Conservation (phyloP, 2,888 invertebrate species). For the Pomacea canaliculata region DNA sequence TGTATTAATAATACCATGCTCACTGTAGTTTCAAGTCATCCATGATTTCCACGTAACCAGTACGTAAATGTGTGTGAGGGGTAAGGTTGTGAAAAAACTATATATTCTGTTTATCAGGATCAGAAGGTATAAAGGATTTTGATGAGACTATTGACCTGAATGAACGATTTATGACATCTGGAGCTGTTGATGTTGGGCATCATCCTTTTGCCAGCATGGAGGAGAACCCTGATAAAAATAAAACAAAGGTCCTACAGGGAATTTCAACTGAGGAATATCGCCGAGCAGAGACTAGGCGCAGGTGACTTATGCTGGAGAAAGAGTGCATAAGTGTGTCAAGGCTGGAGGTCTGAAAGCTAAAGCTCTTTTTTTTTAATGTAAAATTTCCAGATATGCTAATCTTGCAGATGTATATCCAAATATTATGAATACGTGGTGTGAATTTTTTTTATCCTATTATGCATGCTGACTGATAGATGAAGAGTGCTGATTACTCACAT, state of each 20-base stretch:
- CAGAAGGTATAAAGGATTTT: slow-evolving; percentile 42
- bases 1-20: no score
- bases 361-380: background rate
- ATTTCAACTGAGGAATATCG: slow-evolving; percentile 15
- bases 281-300: slow-evolving; percentile 23
- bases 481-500: no score
- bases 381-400: no score
- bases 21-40: no score
- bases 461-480: no score
- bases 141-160: slow-evolving; percentile 74
- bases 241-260: slow-evolving; percentile 22
- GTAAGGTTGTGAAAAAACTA: no score
- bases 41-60: no score
- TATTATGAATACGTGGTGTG: no score
- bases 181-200: slow-evolving; percentile 75
- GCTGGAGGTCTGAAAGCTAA: background rate
- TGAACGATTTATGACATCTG: slow-evolving; percentile 76
- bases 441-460: no score
- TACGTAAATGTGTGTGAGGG: no score
- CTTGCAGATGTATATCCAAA: no score
- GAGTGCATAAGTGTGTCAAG: background rate
- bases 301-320: slow-evolving; percentile 30
- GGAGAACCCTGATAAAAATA: slow-evolving; percentile 80
- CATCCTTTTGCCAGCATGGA: slow-evolving; percentile 88
- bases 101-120: slow-evolving; percentile 2